Evolutionary conservation across 1,140 invertebrate species (phyloP), one percentile per base, ranked within the genome.

Genomic region (Platorchestia sp.): DNA sequence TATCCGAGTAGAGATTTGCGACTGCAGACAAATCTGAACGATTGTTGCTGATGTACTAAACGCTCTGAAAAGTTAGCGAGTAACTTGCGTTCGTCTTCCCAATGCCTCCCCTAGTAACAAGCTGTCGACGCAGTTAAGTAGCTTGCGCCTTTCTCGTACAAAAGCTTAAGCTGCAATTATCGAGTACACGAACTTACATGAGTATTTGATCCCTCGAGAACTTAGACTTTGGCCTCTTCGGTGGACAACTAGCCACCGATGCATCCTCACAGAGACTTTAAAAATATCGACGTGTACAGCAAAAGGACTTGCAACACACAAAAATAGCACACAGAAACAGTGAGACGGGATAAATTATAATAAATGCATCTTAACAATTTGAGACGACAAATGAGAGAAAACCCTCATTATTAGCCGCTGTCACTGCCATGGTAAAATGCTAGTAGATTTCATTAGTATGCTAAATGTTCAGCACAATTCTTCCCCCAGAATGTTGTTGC

Each of bases 161-260:
- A 89, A 89, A 89, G 5, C 87, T 89, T 89, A 41, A 89, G 87
- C 87, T 89, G n/a, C 43, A 89, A 89, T 89, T 42, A 42, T 89
- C 41, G 41, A 19, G 42, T 41, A 89, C 41, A 42, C 43, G 3
- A 89, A 42, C 87, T 89, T 89, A 43, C 87, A 89, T 27, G 87
- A 89, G 87, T 89, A 89, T 89, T 75, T 89, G 87, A 42, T 89
- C 87, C 87, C 87, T 42, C 14, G 22, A 89, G 14, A 75, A 75
- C 87, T 89, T 89, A 19, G 27, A 44, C 87, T 89, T 89, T 42
- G 5, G 87, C 87, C 14, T 42, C 87, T 89, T 16, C 87, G 41
- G 43, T 42, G 59, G 59, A 75, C 59, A 75, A 36, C 59, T 36
- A 1, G 59, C 59, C 27, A 36, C 59, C 59, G 27, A 75, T 75